Conservation (phyloP, 2,113 vertebrate species). For the Limnothrissa miodon region DNA sequence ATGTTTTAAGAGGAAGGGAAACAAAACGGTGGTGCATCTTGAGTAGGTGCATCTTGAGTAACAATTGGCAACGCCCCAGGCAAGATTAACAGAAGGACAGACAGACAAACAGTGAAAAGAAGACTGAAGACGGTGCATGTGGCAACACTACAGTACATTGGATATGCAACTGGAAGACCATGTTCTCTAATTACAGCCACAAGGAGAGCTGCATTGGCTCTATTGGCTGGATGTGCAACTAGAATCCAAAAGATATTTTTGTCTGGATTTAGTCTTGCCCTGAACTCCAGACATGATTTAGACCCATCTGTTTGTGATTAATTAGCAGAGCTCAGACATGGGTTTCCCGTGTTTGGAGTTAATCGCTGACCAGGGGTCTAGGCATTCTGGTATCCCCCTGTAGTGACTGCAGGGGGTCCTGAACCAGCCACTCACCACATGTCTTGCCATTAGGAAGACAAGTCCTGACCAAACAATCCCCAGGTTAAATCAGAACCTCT, state of each 20-base stretch:
- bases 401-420: neutral
- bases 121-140: no score
- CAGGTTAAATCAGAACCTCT: no score
- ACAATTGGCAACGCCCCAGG: no score
- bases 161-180: neutral
- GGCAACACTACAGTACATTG: no score
- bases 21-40: no score
- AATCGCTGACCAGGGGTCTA: neutral
- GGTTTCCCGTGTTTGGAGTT: neutral
- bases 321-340: constrained; percentile 8
- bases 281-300: constrained; percentile 40
- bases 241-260: neutral
- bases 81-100: no score
- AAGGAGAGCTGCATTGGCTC: neutral
- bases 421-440: neutral
- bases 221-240: neutral
- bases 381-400: neutral
- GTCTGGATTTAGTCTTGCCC: neutral
- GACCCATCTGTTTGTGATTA: constrained; percentile 41
- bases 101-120: no score
- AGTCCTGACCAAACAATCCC: no score
- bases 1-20: no score
- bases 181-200: no score
- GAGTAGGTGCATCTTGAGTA: no score
- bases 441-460: neutral